These are phyloP conservation scores for Suncus etruscus DNA, from an alignment of 2,113 vertebrate genomes.

Conservation along the genomic window DNA sequence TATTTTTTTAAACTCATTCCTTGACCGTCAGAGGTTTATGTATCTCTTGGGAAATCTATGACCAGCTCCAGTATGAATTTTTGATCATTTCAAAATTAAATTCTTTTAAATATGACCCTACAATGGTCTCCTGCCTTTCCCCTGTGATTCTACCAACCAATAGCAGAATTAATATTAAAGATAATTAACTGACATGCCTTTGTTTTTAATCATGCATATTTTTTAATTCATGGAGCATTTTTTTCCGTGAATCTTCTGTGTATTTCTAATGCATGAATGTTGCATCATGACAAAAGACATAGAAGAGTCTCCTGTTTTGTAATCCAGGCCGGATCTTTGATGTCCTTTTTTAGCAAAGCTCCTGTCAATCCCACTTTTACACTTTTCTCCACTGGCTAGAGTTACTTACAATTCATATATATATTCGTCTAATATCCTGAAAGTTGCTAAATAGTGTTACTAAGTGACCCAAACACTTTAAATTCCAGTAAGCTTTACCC, in stretches of 20 bases:
- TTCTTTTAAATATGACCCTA: not conserved
- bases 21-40: no score
- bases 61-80: no score
- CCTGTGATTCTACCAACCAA: not conserved
- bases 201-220: no score
- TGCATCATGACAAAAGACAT: not conserved
- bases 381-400: not conserved
- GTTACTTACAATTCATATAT: not conserved
- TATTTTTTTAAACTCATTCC: no score
- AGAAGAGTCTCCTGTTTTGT: not conserved
- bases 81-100: slow-evolving; percentile 46
- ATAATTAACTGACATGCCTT: not conserved
- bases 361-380: not conserved
- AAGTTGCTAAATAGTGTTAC: slow-evolving; percentile 14
- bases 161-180: not conserved
- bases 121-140: not conserved
- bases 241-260: not conserved
- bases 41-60: no score
- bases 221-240: no score
- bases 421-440: not conserved
- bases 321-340: not conserved
- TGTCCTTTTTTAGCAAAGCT: slow-evolving; percentile 28
- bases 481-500: slow-evolving; percentile 26
- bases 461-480: slow-evolving; percentile 45
- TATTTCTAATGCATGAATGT: not conserved